Conservation (phyloP, 2,797 vertebrate species). For the Alectoris magna region DNA sequence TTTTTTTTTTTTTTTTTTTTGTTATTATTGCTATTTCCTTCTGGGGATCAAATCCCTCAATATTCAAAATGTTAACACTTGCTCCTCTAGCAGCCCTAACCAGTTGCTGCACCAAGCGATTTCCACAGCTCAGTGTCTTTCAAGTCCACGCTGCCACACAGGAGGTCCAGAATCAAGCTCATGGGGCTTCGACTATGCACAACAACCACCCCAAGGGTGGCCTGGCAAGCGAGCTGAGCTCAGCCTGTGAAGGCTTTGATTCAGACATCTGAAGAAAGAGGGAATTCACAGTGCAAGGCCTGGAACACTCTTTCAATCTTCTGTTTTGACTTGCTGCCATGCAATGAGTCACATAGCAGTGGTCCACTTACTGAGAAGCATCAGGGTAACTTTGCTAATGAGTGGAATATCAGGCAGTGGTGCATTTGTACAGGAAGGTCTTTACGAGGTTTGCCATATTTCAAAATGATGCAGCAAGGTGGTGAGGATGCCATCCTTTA, state of each 20-base stretch:
- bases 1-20: too few relatives aligned
- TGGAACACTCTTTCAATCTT: background rate
- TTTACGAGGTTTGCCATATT: background rate
- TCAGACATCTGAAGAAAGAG: background rate
- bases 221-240: background rate
- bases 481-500: background rate
- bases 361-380: constrained; percentile 45
- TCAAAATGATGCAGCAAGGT: background rate
- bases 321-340: background rate
- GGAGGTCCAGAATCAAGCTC: fast-evolving
- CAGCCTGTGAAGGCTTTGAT: background rate
- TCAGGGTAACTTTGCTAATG: background rate
- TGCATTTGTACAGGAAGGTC: background rate
- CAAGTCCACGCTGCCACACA: fast-evolving
- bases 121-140: background rate
- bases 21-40: constrained; percentile 20
- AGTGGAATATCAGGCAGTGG: background rate
- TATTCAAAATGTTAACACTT: background rate
- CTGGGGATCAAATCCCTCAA: background rate
- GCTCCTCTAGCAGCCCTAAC: background rate
- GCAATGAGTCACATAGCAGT: background rate
- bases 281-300: background rate
- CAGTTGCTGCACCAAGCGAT: background rate
- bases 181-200: background rate
- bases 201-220: background rate